These are phyloP conservation scores for Aricia agestis DNA, from an alignment of 1,140 invertebrate genomes.

Conservation along the genomic window DNA sequence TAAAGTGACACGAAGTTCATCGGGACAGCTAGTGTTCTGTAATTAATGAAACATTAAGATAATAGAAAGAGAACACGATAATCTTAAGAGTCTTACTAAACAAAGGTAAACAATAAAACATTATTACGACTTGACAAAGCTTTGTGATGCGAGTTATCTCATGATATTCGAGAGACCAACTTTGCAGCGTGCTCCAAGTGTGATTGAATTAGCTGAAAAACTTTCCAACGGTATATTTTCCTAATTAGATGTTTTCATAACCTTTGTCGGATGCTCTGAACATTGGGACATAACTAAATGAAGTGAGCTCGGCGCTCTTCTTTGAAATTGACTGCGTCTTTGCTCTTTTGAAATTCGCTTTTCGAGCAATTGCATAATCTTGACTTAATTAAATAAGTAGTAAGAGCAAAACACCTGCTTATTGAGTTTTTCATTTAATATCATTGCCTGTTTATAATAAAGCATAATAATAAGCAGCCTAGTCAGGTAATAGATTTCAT, in stretches of 20 bases:
- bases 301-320: neutral
- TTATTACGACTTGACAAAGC: constrained; percentile 12
- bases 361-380: neutral
- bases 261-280: constrained; percentile 1
- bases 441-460: too few species aligned
- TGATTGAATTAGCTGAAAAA: constrained; percentile 21
- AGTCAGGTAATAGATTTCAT: too few species aligned
- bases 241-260: constrained; percentile 22
- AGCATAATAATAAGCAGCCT: too few species aligned
- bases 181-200: constrained; percentile 18
- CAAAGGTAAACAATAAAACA: constrained; percentile 5
- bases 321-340: constrained; percentile 10
- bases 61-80: too few species aligned
- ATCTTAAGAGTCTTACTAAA: neutral
- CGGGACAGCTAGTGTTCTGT: too few species aligned
- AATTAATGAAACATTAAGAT: too few species aligned
- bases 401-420: neutral
- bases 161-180: constrained; percentile 15
- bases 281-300: neutral
- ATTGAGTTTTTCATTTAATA: too few species aligned
- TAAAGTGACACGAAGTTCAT: too few species aligned
- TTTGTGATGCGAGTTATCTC: constrained; percentile 16
- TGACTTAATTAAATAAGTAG: neutral
- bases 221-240: constrained; percentile 19
- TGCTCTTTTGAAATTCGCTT: constrained; percentile 4